Conservation (phyloP, 2,888 invertebrate species). For the Oegoconia quadripuncta region DNA sequence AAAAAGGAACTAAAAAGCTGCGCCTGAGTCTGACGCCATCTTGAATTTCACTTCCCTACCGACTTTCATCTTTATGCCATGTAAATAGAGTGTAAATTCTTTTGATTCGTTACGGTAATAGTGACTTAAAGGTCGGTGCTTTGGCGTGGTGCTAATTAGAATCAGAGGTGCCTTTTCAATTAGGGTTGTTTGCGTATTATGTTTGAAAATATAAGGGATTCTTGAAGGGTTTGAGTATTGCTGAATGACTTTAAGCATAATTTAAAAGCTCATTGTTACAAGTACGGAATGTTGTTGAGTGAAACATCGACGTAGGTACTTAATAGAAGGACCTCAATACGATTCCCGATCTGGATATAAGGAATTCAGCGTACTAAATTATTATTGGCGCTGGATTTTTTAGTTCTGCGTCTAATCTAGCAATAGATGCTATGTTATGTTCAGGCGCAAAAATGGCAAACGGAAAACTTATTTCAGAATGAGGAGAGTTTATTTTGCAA, state of each 20-base stretch:
- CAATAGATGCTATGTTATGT: too few relatives aligned
- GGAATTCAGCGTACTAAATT: too few relatives aligned
- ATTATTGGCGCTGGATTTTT: too few relatives aligned
- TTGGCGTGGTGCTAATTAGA: slow-evolving; percentile 44
- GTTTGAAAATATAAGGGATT: slow-evolving; percentile 6
- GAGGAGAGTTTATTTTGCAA: too few relatives aligned
- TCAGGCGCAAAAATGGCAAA: too few relatives aligned
- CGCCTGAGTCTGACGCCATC: slow-evolving; percentile 51
- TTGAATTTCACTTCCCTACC: slow-evolving; percentile 33
- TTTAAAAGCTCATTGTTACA: not conserved
- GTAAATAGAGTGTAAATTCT: slow-evolving; percentile 21
- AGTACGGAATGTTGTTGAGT: too few relatives aligned
- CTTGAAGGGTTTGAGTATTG: not conserved
- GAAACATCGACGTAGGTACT: too few relatives aligned
- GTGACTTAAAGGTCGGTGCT: slow-evolving; percentile 25
- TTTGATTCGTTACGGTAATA: slow-evolving; percentile 10
- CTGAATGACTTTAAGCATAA: not conserved
- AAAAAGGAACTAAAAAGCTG: slow-evolving; percentile 59
- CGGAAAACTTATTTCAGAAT: too few relatives aligned
- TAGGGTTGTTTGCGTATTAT: slow-evolving; percentile 30
- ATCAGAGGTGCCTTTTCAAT: slow-evolving; percentile 42
- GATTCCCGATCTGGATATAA: too few relatives aligned
- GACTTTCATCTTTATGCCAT: slow-evolving; percentile 21
- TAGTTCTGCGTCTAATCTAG: too few relatives aligned
- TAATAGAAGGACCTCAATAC: too few relatives aligned